Evolutionary conservation across 1,140 invertebrate species (phyloP), one percentile per base, ranked within the genome.

Genomic region (Portunus trituberculatus): DNA sequence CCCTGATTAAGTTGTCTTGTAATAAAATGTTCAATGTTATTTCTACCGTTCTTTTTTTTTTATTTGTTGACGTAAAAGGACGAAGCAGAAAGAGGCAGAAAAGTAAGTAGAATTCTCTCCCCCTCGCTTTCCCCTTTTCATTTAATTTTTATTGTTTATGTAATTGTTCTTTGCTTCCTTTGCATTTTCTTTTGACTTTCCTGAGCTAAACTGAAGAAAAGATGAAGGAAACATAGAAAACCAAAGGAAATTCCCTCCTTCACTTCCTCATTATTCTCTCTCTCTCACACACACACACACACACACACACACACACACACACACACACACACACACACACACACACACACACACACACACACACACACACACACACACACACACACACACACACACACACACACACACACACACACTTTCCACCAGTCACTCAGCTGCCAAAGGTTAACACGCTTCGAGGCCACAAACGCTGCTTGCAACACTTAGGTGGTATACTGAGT

Each of bases 341-440:
- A 25, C 67, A 25, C 67, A 88, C 86, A 88, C 86, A 88, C 28
- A 88, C 14, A 88, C 86, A 31, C 86, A 29, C 29, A 14, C 86
- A 76, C 67, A 25, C 67, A 76, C n/a, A 39, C 52, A 59, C 52
- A 59, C 52, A 59, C 67, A 76, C n/a, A 39, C 52, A 59, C 52
- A 59, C 52, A 59, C 52, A 59, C 52, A 59, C 52, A 59, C 52
- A 59, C 52, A 59, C 52, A 59, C 52, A 76, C 67, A 25, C 29
- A 29, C 86, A 88, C 86, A 29, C 86, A 88, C 86, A 88, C 31
- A 88, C 86, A 32, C 86, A n/a, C 67, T 76, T 76, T n/a, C n/a
- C 67, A 76, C 67, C 67, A 76, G 67, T 76, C 67, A 76, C 20
- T 20, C 28, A 2, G 16, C 20, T n/a, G 67, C 20, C 67, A 76